Evolutionary conservation across 1,140 invertebrate genomes (phyloP).

Genomic region (Drosophila varians): DNA sequence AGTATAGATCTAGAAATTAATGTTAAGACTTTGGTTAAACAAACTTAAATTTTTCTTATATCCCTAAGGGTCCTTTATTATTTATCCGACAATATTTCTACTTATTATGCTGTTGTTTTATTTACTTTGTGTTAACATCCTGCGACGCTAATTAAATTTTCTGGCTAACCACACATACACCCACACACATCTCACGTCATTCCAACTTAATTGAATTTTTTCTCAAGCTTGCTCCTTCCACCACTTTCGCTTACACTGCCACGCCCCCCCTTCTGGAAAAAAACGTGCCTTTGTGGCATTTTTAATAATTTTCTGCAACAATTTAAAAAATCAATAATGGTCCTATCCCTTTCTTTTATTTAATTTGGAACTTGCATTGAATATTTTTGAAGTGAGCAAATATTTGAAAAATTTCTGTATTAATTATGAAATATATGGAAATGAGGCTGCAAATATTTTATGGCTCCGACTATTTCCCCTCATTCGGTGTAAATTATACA

Average conservation of each 20-base stretch:
- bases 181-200: slow-evolving; percentile 11
- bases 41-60: background rate
- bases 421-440: slow-evolving; percentile 43
- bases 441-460: slow-evolving; percentile 36
- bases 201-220: slow-evolving; percentile 54
- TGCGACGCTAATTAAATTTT: slow-evolving; percentile 54
- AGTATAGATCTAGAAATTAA: too few relatives aligned
- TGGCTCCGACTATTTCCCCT: background rate
- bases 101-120: slow-evolving; percentile 21
- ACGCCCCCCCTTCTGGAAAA: too few relatives aligned
- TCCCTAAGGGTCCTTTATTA: background rate
- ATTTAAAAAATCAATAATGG: background rate
- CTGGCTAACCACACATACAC: slow-evolving; percentile 9
- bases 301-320: slow-evolving; percentile 16
- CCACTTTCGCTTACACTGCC: too few relatives aligned
- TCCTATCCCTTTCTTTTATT: too few relatives aligned
- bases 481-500: slow-evolving; percentile 13
- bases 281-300: too few relatives aligned
- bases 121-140: slow-evolving; percentile 23
- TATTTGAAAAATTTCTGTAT: slow-evolving; percentile 22
- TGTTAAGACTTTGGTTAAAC: too few relatives aligned
- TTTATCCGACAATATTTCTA: slow-evolving; percentile 11
- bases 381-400: background rate
- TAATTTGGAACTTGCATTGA: too few relatives aligned
- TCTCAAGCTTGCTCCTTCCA: slow-evolving; percentile 32